These are phyloP conservation scores for Dinomys branickii DNA, from an alignment of 2,113 vertebrate genomes.

Conservation along the genomic window DNA sequence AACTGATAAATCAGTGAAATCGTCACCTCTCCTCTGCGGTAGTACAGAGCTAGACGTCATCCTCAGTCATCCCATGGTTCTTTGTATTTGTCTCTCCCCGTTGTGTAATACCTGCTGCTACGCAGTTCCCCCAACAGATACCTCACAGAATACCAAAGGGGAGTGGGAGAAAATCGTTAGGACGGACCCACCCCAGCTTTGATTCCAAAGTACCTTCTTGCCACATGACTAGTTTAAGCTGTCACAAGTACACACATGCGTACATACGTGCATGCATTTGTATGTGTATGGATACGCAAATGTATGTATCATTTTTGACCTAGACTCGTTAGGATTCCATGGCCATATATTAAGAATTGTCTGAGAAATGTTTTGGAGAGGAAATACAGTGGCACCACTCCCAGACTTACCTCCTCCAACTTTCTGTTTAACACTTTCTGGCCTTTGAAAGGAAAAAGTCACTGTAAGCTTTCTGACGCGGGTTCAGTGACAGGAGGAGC, in stretches of 20 bases:
- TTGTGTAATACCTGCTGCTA: neutral
- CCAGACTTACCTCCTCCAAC: neutral
- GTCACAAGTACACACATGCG: neutral
- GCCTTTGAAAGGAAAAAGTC: conserved; percentile 13
- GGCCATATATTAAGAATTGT: neutral
- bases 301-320: neutral
- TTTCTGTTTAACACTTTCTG: neutral
- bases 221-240: neutral
- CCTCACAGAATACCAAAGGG: neutral
- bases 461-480: neutral
- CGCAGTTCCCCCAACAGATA: neutral
- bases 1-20: neutral
- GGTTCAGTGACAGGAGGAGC: neutral
- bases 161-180: neutral
- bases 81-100: neutral
- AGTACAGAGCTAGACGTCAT: neutral
- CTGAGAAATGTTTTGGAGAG: neutral
- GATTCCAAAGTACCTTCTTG: conserved; percentile 14
- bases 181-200: neutral
- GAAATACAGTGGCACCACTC: neutral
- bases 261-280: neutral
- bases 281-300: neutral
- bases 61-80: neutral
- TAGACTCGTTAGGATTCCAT: neutral
- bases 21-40: neutral